Conservation (phyloP, 1,140 invertebrate genomes). For the Cotesia glomerata region DNA sequence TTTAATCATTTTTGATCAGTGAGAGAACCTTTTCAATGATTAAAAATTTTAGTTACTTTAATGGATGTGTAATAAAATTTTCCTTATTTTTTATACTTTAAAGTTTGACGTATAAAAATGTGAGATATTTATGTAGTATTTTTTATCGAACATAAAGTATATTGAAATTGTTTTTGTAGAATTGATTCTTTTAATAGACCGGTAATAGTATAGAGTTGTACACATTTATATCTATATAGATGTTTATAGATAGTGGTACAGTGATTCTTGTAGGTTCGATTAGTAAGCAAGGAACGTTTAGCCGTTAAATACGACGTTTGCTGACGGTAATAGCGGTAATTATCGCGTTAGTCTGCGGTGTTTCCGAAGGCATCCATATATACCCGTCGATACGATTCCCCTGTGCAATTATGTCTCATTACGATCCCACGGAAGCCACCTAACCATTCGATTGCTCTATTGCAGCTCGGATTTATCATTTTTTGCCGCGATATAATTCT, state of each 20-base stretch:
- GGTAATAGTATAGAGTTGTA: constrained; percentile 5
- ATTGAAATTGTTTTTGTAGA: not conserved
- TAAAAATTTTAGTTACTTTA: no score
- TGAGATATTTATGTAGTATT: not conserved
- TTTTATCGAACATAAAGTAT: not conserved
- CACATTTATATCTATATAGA: constrained; percentile 4
- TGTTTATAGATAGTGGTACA: not conserved
- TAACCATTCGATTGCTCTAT: constrained; percentile 21
- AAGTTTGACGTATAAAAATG: no score
- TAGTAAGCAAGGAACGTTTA: constrained; percentile 46
- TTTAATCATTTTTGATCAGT: no score
- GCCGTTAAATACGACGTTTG: constrained; percentile 47
- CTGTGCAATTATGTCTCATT: constrained; percentile 30
- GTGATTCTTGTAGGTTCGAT: constrained; percentile 34
- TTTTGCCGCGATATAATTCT: constrained; percentile 15
- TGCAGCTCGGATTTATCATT: not conserved
- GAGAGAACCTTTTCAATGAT: no score
- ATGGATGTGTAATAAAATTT: no score
- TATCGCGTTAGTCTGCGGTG: constrained; percentile 32
- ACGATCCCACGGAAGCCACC: constrained; percentile 23
- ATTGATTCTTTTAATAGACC: not conserved
- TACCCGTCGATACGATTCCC: constrained; percentile 26
- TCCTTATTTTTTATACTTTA: no score
- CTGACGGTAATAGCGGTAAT: constrained; percentile 36
- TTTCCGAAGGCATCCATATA: constrained; percentile 29